Base-by-base conservation (phyloP, 2,888 invertebrate species). In the Metellina segmentata region DNA sequence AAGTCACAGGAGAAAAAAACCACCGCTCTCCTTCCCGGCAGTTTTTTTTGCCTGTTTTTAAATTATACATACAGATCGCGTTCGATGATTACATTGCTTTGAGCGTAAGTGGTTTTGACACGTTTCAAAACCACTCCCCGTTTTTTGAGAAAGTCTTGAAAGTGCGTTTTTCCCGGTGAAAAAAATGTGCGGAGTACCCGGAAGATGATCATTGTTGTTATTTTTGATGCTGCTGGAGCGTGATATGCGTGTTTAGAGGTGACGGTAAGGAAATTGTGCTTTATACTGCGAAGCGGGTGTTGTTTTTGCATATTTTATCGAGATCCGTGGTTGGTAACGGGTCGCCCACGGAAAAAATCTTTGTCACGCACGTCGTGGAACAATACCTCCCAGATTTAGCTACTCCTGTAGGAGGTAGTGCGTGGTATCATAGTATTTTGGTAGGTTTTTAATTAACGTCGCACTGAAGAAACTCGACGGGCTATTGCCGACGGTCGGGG, bases 61-160 rank as follows among this genome's bases (percentile, higher is more conserved):
- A 79, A 79, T 79, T 79, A 79, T n/a, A 79, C 34, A 34, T 19
- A 53, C n/a, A n/a, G 52, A 53, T 61, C 20, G 20, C 61, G 79
- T 61, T 79, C 61, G 0, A 11, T 52, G 34, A 13, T 11, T 11
- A 20, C 8, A 13, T 20, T 7, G 13, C 9, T 74, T n/a, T 5
- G 34, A 9, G 48, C 16, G 9, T 61, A 61, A 61, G 61, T 61
- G 61, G 61, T 61, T 61, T 61, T 61, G 61, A 61, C 61, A 61
- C 61, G 61, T 61, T 16, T 61, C 61, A 61, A 61, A 16, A 6
- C 9, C 61, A 16, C 61, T 61, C 61, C 61, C 61, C 16, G 11
- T 16, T 61, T 16, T 61, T 61, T 16, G 9, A 61, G 61, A 9
- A 61, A 61, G 13, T 61, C 9, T 11, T 5, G 16, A 61, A 61